Evolutionary conservation across 2,113 vertebrate species (phyloP), one percentile per base, ranked within the genome.

Genomic region (Phalacrocorax brasilianus): DNA sequence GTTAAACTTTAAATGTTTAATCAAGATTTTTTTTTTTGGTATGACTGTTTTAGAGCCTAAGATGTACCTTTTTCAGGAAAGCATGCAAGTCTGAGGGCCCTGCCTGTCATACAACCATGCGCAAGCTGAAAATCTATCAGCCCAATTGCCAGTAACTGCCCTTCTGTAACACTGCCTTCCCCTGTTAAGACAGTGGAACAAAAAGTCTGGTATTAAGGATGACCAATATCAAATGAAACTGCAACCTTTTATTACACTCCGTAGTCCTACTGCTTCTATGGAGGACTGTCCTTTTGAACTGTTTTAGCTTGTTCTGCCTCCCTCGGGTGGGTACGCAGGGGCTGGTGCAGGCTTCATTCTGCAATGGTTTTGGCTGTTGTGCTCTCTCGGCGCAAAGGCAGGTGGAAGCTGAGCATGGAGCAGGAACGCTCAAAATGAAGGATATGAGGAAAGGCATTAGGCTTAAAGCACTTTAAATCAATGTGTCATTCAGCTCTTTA

Each of bases 41-140:
- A 4, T 63, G 93, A 20, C 56, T 75, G 3, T 77, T 88, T 63
- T 45, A 68, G 32, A 82, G 56, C 67, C 61, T 23, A 44, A 79
- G 66, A 14, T 44, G 6, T 85, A 56, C 45, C 59, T 81, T 91
- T 93, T 84, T 89, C 33, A 61, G 88, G 50, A 32, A 52, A n/a
- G 21, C 7, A 1, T 62, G 26, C 47, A 10, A 22, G 28, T 28
- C 71, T n/a, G 71, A 67, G 70, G 76, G 66, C 72, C 20, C 44
- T 80, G 35, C 44, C 32, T 1, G 0, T 67, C 11, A 2, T 13
- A 13, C 4, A 40, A 33, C 6, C 0, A 0, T 3, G 14, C 11
- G 12, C 14, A 24, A 17, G 40, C 5, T 56, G 70, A 40, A 75
- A 42, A 40, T 23, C 28, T 15, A 80, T 85, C 45, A 92, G 23